A percentile compares a stretch with the other conserved stretches of the same genome.
These are phyloP conservation scores for Caracal caracal DNA, from an alignment of 2,113 vertebrate genomes.

Conservation along the genomic window DNA sequence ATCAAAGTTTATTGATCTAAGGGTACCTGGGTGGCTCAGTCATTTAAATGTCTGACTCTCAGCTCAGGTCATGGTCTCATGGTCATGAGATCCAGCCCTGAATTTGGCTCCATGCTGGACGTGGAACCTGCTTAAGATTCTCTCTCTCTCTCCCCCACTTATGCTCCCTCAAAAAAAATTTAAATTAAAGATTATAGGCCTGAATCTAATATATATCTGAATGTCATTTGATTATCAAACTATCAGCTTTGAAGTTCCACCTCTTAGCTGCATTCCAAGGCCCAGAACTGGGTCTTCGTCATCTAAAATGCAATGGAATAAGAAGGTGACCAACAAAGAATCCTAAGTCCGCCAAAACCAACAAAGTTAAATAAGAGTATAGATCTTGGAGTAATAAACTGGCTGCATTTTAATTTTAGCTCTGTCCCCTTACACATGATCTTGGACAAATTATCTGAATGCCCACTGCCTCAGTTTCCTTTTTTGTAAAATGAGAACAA, in stretches of 20 bases:
- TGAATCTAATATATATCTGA: not conserved
- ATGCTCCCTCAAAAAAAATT: too few relatives aligned
- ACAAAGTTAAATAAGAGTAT: not conserved
- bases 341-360: not conserved
- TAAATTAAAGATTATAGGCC: not conserved
- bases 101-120: too few relatives aligned
- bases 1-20: not conserved
- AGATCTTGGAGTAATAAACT: not conserved
- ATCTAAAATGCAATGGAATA: not conserved
- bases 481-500: not conserved
- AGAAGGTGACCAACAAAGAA: not conserved
- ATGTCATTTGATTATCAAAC: not conserved
- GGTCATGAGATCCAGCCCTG: too few relatives aligned
- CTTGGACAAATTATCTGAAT: constrained; percentile 1
- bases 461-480: not conserved
- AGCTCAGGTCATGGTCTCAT: too few relatives aligned
- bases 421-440: not conserved
- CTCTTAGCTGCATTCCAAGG: not conserved
- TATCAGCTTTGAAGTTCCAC: not conserved
- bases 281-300: not conserved
- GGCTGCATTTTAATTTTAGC: not conserved
- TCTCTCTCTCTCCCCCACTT: too few relatives aligned
- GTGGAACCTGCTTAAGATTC: too few relatives aligned
- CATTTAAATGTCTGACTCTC: too few relatives aligned
- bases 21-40: too few relatives aligned